These are phyloP conservation scores for Erinaceus europaeus DNA, from an alignment of 2,113 vertebrate genomes.

Conservation along the genomic window DNA sequence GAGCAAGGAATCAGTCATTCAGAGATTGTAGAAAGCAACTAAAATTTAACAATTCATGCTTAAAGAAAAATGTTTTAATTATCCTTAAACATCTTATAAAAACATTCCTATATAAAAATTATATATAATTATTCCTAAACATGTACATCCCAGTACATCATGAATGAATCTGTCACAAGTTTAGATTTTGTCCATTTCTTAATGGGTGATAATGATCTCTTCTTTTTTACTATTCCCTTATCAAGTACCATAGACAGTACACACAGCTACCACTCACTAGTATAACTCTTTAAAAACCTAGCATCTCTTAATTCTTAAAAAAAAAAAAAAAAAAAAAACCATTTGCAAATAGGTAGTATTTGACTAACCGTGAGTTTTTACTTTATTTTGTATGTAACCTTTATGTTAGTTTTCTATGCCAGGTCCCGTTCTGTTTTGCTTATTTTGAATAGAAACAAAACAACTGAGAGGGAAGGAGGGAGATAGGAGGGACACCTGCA, in stretches of 20 bases:
- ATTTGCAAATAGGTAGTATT: too few species aligned
- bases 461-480: too few species aligned
- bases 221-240: neutral
- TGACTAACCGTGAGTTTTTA: too few species aligned
- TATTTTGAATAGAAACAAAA: too few species aligned
- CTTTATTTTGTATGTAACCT: too few species aligned
- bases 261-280: neutral
- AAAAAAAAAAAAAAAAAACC: too few species aligned
- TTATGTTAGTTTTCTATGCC: too few species aligned
- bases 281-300: neutral
- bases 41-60: neutral
- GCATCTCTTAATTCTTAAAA: neutral
- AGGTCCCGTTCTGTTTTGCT: too few species aligned
- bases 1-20: neutral
- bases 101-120: too few species aligned
- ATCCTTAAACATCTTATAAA: neutral
- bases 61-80: neutral
- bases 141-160: neutral
- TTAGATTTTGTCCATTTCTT: neutral
- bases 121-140: too few species aligned
- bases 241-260: neutral
- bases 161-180: neutral
- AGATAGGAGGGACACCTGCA: too few species aligned
- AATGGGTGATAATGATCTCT: neutral
- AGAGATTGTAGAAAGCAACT: neutral